Evolutionary conservation across 1,140 invertebrate genomes (phyloP).

Genomic region (Zaprionus lachaisei): DNA sequence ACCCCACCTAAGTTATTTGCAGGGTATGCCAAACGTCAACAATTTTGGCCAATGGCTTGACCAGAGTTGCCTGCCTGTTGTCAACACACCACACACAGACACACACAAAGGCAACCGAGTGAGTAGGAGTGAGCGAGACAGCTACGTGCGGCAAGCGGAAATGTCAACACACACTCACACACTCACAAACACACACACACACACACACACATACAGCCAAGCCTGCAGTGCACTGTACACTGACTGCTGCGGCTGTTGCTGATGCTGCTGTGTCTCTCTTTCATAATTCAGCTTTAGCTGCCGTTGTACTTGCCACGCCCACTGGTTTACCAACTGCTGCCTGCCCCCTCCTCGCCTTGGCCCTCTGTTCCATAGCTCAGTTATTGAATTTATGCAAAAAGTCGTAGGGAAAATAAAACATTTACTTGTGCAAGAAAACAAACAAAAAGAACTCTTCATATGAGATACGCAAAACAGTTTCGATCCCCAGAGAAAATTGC

Average conservation of each 20-base stretch:
- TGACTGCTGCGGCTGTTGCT: constrained; percentile 26
- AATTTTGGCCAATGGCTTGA: constrained; percentile 42
- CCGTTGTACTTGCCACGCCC: constrained; percentile 42
- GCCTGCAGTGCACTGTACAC: neutral
- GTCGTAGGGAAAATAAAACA: constrained; percentile 4
- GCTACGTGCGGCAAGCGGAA: constrained; percentile 50
- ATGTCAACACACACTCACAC: constrained; percentile 46
- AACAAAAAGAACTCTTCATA: constrained; percentile 12
- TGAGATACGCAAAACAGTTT: constrained; percentile 42
- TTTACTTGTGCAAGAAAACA: constrained; percentile 25
- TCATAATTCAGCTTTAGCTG: constrained; percentile 59
- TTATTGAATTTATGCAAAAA: constrained; percentile 51
- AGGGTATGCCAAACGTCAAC: constrained; percentile 45
- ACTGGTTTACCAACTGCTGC: constrained; percentile 7
- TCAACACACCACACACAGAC: constrained; percentile 33
- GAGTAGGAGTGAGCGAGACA: constrained; percentile 22
- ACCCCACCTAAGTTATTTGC: neutral
- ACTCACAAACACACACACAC: constrained; percentile 33
- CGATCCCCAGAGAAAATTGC: constrained; percentile 22
- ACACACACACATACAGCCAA: neutral
- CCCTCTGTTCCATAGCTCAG: neutral
- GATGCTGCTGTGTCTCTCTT: constrained; percentile 43
- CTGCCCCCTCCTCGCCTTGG: neutral
- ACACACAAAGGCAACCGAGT: constrained; percentile 5
- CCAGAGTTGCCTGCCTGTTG: constrained; percentile 46